Evolutionary conservation across 1,140 invertebrate species (phyloP).

Genomic region (Eciton burchellii): DNA sequence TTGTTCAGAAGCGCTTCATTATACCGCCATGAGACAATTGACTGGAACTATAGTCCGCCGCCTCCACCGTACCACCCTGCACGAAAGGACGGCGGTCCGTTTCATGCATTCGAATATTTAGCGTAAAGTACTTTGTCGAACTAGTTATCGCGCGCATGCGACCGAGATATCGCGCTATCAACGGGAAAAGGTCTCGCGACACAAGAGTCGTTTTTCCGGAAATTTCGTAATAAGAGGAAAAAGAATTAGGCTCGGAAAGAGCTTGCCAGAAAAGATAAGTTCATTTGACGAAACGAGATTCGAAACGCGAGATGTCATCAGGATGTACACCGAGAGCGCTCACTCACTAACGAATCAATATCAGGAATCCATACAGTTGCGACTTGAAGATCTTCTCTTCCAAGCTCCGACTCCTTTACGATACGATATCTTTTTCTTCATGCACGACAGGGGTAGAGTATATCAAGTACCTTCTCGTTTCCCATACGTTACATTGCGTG

Average conservation of each 20-base stretch:
- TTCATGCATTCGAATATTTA: slow-evolving; percentile 62
- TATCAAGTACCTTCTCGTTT: not conserved
- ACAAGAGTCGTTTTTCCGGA: slow-evolving; percentile 32
- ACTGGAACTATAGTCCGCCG: slow-evolving; percentile 51
- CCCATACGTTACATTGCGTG: slow-evolving; percentile 10
- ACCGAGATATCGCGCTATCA: slow-evolving; percentile 34
- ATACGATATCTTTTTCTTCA: too few species aligned
- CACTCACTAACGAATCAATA: too few species aligned
- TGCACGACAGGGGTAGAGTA: not conserved
- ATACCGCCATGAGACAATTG: slow-evolving; percentile 58
- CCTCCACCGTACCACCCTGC: slow-evolving; percentile 45
- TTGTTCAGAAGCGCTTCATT: slow-evolving; percentile 52
- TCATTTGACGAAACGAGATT: too few species aligned
- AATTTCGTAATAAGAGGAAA: slow-evolving; percentile 15
- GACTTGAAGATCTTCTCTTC: too few species aligned
- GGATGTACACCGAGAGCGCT: too few species aligned
- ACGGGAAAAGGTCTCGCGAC: slow-evolving; percentile 16
- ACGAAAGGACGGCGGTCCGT: slow-evolving; percentile 58
- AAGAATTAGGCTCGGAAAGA: too few species aligned
- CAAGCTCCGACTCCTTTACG: too few species aligned
- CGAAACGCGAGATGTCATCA: too few species aligned
- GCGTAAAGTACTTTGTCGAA: slow-evolving; percentile 43
- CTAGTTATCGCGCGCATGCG: slow-evolving; percentile 55
- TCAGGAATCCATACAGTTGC: too few species aligned
- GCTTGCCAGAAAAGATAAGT: too few species aligned